Evolutionary conservation across 2,888 invertebrate species (phyloP), one percentile per base, ranked within the genome.

Genomic region (Tolmerus cingulatus): DNA sequence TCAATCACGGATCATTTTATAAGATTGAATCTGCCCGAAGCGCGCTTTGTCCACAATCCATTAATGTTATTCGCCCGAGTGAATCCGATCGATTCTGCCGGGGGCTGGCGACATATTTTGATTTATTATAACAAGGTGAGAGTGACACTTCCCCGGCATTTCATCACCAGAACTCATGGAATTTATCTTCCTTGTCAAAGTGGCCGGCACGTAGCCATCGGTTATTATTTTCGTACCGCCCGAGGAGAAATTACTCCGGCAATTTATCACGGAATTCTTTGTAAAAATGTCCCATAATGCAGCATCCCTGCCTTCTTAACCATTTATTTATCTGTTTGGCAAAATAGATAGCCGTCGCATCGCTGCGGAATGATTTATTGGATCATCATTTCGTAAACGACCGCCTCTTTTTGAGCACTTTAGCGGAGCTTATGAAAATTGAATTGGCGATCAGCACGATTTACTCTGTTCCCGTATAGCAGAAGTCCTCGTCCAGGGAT

Each of bases 121-220:
- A 78, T 78, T 78, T 78, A 78, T 78, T 40, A n/a, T 40, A 78
- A 78, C 78, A 78, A 78, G 78, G 78, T 78, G 78, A 78, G 40
- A 78, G 78, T 43, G 78, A 43, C 40, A 23, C 23, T 19, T 78
- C 23, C 40, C 37, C 23, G 43, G 43, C 43, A 23, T 78, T 78
- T 43, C 43, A 78, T 78, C 78, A 78, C 78, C 37, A 23, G 43
- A 43, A 78, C 19, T 37, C 37, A 78, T 78, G 43, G 78, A 43
- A 78, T 43, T 78, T 78, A 78, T 78, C 43, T 78, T 78, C 43
- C 46, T 14, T 76, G 37, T 78, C 78, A 66, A 66, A 66, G 8
- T 66, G 66, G 66, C 9, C 66, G 66, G 66, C 66, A 66, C 27
- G 66, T 66, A 66, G 66, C 66, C 66, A 66, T 66, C 27, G 66